A percentile compares a stretch with the other conserved stretches of the same genome.
Conservation (phyloP, 2,113 vertebrate species). For the Erinaceus europaeus region DNA sequence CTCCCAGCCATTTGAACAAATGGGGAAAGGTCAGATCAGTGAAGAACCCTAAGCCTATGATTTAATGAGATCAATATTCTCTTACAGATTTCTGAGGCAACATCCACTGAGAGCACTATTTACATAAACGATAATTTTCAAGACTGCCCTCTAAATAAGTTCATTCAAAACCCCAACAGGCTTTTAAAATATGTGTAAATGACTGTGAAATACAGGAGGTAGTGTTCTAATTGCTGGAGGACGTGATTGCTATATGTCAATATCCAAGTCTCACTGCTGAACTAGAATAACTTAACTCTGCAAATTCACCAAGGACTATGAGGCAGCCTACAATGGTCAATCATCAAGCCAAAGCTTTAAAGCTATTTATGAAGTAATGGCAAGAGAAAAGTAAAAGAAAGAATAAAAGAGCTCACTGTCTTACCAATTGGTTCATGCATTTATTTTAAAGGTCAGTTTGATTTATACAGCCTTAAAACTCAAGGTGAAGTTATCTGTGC, state of each 20-base stretch:
- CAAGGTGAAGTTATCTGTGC: conserved; percentile 28
- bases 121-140: not conserved
- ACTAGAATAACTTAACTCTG: not conserved
- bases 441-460: conserved; percentile 47
- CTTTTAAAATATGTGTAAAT: conserved; percentile 5
- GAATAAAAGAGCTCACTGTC: not conserved
- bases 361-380: not conserved
- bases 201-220: not conserved
- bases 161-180: conserved; percentile 7
- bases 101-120: not conserved
- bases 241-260: not conserved
- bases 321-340: not conserved
- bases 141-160: not conserved
- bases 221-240: not conserved
- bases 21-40: not conserved
- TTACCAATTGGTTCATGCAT: conserved; percentile 6
- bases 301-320: conserved; percentile 11
- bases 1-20: not conserved
- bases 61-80: not conserved
- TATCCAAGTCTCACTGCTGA: not conserved
- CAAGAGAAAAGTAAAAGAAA: conserved; percentile 19
- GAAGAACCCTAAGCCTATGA: not conserved
- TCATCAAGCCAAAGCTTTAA: conserved; percentile 15
- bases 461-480: conserved; percentile 45
- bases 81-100: not conserved